phyloP scores from a whole-genome alignment of 2,797 vertebrate species.

The Etheostoma perlongum region DNA sequence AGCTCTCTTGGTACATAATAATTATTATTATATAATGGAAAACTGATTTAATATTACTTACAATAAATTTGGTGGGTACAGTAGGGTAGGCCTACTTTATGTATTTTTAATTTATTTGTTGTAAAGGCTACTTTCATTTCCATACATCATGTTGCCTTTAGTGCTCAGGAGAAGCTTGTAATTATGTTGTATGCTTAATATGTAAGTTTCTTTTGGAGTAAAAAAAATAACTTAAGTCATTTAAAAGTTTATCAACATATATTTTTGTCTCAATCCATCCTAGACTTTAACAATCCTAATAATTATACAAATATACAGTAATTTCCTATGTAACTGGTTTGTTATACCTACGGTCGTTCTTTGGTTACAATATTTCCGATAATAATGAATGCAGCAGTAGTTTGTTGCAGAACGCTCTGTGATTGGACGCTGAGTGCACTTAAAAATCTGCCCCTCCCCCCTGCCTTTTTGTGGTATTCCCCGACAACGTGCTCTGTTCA shows the following conservation, averaged over 20 bases:
- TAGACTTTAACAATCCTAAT: not conserved
- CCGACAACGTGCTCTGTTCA: conserved; percentile 57
- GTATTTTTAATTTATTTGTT: no score
- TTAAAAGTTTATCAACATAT: not conserved
- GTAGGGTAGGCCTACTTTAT: no score
- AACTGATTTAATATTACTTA: not conserved
- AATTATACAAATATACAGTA: not conserved
- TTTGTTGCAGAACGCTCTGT: conserved; percentile 4
- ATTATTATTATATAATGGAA: not conserved
- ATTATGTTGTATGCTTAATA: no score
- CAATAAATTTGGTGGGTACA: not conserved
- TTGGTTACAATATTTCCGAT: fast-evolving
- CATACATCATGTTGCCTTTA: conserved; percentile 23
- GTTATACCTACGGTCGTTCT: not conserved
- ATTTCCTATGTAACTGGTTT: fast-evolving
- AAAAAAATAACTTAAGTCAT: not conserved
- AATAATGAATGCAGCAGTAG: fast-evolving
- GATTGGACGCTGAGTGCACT: conserved; percentile 44
- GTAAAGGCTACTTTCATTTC: not conserved
- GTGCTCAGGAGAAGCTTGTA: not conserved
- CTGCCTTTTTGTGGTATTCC: conserved; percentile 49
- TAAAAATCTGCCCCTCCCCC: not conserved
- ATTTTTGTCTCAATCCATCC: not conserved
- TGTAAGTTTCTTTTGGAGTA: not conserved
- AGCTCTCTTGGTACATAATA: not conserved